Evolutionary conservation across 2,113 vertebrate genomes (phyloP), one percentile per base, ranked within the genome.

Genomic region (Boleophthalmus pectinirostris): DNA sequence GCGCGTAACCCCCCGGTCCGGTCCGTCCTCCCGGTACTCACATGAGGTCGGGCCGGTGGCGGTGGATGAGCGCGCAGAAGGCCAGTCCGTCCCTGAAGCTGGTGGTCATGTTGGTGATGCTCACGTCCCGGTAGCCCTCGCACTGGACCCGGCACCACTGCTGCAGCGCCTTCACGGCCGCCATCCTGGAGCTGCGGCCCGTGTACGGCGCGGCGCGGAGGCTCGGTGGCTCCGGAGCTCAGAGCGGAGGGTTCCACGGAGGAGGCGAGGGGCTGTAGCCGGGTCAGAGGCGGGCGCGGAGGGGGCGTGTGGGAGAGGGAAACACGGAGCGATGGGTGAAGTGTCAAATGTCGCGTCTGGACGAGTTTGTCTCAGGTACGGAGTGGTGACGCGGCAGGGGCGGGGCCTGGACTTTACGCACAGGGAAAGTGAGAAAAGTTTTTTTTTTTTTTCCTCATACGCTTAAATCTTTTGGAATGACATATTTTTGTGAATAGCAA

Each of bases 11-110:
- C 15, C 47, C 5, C 47, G 11, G 51, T 53, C 23, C 21, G 12
- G 9, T 16, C 20, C 15, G 16, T 61, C 21, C 33, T 24, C 57
- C 49, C 15, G 7, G 11, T 78, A 96, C 97, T 99, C 81, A 98
- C 97, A 98, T 94, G 87, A 98, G 94, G 20, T 98, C 97, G 0
- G 97, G 95, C 81, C 96, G 93, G 93, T 98, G 95, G 56, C 93
- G 95, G 90, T 99, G 97, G 67, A 99, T 95, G 79, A 99, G 95
- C 45, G 97, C 97, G 63, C 97, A 99, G 93, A 99, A 99, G 54
- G 97, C 97, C 90, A 99, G 81, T 13, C 97, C 97, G 84, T 98
- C 96, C 76, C 97, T 92, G 93, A 98, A 99, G 3, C 97, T 98
- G 74, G 96, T 97, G 89, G 97, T 98, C 97, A 99, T 99, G 93